phyloP scores from a whole-genome alignment of 64 coral and sea anemone genomes.

The Dendrophyllia cribrosa region DNA sequence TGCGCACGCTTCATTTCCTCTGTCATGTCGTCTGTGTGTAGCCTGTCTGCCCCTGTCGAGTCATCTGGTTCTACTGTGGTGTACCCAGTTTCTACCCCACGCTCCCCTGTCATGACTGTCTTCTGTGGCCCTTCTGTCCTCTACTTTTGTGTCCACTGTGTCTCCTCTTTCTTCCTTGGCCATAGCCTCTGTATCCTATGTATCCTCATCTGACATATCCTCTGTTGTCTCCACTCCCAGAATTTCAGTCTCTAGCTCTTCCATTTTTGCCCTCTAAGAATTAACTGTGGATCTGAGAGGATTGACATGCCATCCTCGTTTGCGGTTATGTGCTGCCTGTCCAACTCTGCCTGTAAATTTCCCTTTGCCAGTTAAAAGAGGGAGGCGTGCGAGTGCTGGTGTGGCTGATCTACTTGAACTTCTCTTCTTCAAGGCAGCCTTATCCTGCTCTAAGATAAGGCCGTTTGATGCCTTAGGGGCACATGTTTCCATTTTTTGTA shows the following conservation, averaged over 20 bases:
- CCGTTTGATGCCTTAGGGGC: background rate
- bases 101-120: too few relatives aligned
- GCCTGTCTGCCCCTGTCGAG: too few relatives aligned
- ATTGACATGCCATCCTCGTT: constrained; percentile 1
- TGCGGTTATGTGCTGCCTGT: constrained; percentile 8
- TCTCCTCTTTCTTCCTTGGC: too few relatives aligned
- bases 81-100: too few relatives aligned
- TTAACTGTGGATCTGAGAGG: background rate
- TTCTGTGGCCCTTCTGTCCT: too few relatives aligned
- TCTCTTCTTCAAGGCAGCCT: background rate
- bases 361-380: background rate
- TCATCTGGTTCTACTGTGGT: too few relatives aligned
- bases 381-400: background rate
- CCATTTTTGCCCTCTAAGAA: background rate
- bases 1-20: too few relatives aligned
- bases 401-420: background rate
- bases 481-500: background rate
- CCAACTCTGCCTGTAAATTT: constrained; percentile 43
- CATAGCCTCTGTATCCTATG: too few relatives aligned
- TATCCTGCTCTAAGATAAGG: background rate
- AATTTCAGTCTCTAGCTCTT: background rate
- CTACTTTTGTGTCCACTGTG: too few relatives aligned
- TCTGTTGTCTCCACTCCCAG: too few relatives aligned
- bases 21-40: too few relatives aligned
- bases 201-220: too few relatives aligned